A percentile compares a stretch with the other conserved stretches of the same genome.
Evolutionary conservation across 2,113 vertebrate genomes (phyloP).

Genomic region (Tenrec ecaudatus): DNA sequence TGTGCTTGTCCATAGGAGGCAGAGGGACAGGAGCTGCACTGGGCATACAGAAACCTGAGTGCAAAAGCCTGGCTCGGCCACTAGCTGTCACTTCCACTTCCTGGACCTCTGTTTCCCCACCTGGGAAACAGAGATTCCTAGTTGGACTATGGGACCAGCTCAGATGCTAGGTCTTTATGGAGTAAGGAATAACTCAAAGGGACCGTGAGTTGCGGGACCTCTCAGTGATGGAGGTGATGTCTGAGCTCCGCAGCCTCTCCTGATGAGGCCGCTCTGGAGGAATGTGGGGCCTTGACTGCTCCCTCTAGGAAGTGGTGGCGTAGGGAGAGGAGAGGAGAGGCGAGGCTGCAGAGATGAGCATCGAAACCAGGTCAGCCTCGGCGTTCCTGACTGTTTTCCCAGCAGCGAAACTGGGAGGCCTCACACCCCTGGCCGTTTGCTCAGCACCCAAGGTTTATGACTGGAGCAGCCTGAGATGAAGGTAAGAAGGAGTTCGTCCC

Average conservation of each 20-base stretch:
- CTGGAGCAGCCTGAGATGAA: not conserved
- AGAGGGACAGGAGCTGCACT: not conserved
- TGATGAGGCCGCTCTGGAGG: not conserved
- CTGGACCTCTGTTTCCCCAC: constrained; percentile 21
- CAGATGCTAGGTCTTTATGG: not conserved
- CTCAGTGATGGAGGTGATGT: not conserved
- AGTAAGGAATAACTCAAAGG: not conserved
- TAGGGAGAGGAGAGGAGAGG: not conserved
- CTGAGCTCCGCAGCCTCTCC: not conserved
- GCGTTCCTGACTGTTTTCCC: constrained; percentile 28
- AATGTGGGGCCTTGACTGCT: not conserved
- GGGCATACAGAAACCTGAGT: not conserved
- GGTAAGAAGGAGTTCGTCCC: constrained; percentile 70
- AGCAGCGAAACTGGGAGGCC: constrained; percentile 51
- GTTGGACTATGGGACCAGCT: not conserved
- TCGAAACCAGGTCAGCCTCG: constrained; percentile 75
- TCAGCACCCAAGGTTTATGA: constrained; percentile 54
- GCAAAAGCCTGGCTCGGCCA: not conserved
- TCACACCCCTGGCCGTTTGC: constrained; percentile 65
- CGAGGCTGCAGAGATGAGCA: not conserved
- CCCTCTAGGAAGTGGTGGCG: not conserved
- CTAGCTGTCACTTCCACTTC: not conserved
- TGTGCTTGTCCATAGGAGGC: not conserved
- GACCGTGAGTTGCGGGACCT: not conserved
- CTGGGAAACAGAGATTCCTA: not conserved